phyloP scores from a whole-genome alignment of 2,797 vertebrate species.

The Eulemur coronatus region DNA sequence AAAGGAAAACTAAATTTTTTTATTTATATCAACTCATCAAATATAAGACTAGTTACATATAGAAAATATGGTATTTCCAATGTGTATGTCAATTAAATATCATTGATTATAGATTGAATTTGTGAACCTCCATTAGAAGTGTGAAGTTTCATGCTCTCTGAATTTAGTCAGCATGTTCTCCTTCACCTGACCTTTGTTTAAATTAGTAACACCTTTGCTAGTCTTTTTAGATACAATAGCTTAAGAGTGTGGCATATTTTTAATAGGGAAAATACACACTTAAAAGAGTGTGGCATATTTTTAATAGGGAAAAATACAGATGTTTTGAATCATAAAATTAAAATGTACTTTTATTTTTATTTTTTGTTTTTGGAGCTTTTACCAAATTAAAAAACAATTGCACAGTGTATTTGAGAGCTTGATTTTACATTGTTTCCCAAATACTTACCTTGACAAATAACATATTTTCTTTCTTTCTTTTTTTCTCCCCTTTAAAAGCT shows the following conservation, averaged over 20 bases:
- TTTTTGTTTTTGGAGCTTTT: neutral
- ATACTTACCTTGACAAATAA: neutral
- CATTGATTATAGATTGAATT: slow-evolving; percentile 11
- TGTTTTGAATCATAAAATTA: neutral
- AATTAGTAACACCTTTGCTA: neutral
- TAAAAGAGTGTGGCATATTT: neutral
- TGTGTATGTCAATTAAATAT: neutral
- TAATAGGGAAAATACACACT: neutral
- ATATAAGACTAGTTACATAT: neutral
- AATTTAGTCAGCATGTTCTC: neutral
- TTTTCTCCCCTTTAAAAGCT: too few species aligned
- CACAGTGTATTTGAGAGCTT: neutral
- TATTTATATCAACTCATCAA: neutral
- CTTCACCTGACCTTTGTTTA: neutral
- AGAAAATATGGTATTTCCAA: neutral
- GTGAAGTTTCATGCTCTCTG: neutral
- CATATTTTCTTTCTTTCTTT: neutral
- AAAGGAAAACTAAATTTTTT: neutral
- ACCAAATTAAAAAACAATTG: neutral
- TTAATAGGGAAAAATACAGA: neutral
- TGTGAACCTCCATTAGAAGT: neutral
- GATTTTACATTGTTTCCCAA: neutral
- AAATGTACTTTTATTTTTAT: neutral
- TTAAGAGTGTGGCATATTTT: neutral
- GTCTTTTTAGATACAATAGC: slow-evolving; percentile 2